These are phyloP conservation scores for Pocota personata DNA, from an alignment of 2,888 invertebrate species.

Conservation along the genomic window DNA sequence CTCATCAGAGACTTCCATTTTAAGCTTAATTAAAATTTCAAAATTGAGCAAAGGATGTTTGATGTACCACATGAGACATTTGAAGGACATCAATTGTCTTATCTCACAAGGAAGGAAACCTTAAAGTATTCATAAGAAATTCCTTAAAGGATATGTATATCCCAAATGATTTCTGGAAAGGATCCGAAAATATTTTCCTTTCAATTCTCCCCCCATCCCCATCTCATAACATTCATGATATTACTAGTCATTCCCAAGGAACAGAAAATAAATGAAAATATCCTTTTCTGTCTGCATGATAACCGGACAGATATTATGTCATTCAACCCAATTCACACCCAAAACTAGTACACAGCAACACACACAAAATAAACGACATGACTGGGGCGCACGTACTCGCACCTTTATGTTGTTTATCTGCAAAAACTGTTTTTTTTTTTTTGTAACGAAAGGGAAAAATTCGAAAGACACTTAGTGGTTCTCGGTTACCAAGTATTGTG, in stretches of 20 bases:
- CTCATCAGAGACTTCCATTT: slow-evolving; percentile 14
- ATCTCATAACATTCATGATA: slow-evolving; percentile 40
- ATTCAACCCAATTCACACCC: slow-evolving; percentile 49
- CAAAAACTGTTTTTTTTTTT: too few species aligned
- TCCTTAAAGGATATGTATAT: slow-evolving; percentile 49
- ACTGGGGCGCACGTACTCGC: too few species aligned
- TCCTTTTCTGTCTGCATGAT: slow-evolving; percentile 12
- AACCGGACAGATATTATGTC: slow-evolving; percentile 55
- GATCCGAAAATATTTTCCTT: slow-evolving; percentile 1
- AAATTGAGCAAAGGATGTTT: background rate
- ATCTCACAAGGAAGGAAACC: background rate
- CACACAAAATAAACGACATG: background rate
- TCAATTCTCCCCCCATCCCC: background rate
- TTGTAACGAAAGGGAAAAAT: too few species aligned
- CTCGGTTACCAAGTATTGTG: too few species aligned
- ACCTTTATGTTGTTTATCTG: too few species aligned
- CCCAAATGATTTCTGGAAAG: slow-evolving; percentile 11
- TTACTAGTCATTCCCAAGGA: slow-evolving; percentile 38
- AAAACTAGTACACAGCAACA: background rate
- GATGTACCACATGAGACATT: slow-evolving; percentile 37
- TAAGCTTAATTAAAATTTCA: slow-evolving; percentile 55
- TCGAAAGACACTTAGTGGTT: too few species aligned
- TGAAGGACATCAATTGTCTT: background rate
- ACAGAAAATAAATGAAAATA: slow-evolving; percentile 8
- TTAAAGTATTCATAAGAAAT: slow-evolving; percentile 22